Percentiles rank a stretch among this genome's conserved stretches.
phyloP scores from a whole-genome alignment of 2,888 invertebrate species.

The Rosalia funebris region DNA sequence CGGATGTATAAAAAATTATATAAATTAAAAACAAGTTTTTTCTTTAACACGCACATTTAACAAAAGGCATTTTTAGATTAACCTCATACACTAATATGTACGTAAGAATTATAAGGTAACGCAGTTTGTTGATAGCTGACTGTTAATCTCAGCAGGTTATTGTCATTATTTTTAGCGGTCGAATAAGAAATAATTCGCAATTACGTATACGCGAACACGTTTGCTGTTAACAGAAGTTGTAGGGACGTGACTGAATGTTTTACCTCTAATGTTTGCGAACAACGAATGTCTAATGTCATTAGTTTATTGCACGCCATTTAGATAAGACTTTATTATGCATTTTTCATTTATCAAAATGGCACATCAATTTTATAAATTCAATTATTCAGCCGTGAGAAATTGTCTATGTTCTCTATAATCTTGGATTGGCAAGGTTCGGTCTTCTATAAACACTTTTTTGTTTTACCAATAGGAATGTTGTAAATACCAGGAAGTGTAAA shows the following conservation, averaged over 20 bases:
- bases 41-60: too few species aligned
- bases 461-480: neutral
- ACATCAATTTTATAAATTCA: slow-evolving; percentile 36
- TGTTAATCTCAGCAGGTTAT: slow-evolving; percentile 19
- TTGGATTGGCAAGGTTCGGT: slow-evolving; percentile 1
- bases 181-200: slow-evolving; percentile 50
- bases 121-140: slow-evolving; percentile 5
- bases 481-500: slow-evolving; percentile 3
- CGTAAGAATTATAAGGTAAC: too few species aligned
- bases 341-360: slow-evolving; percentile 43
- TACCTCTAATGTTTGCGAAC: slow-evolving; percentile 38
- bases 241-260: slow-evolving; percentile 49
- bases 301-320: slow-evolving; percentile 42
- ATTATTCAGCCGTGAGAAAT: slow-evolving; percentile 25
- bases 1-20: too few species aligned
- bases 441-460: neutral
- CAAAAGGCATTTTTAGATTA: too few species aligned
- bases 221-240: slow-evolving; percentile 53
- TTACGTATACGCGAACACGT: slow-evolving; percentile 55
- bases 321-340: slow-evolving; percentile 38
- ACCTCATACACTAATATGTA: too few species aligned
- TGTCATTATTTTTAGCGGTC: slow-evolving; percentile 19
- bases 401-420: slow-evolving; percentile 8
- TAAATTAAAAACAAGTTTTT: too few species aligned
- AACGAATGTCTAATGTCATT: slow-evolving; percentile 46